Conservation (phyloP, 2,113 vertebrate species). For the Thunnus maccoyii region DNA sequence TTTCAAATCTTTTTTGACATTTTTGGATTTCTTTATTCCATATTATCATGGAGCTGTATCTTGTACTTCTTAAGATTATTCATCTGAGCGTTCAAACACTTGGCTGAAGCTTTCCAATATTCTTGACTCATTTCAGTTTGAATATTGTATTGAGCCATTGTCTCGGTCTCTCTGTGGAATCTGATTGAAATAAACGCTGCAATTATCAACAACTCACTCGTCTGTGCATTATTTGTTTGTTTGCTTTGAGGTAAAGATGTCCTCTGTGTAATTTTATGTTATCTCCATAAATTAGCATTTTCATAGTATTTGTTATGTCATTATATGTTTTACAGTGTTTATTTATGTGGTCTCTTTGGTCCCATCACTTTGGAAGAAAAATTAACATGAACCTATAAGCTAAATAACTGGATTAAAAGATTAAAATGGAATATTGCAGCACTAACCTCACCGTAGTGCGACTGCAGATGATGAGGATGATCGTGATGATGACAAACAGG, state of each 20-base stretch:
- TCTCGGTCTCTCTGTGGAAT: conserved; percentile 21
- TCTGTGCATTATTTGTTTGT: conserved; percentile 10
- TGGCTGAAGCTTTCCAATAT: background rate
- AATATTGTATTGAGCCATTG: background rate
- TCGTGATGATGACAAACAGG: conserved; percentile 11
- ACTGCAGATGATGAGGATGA: conserved; percentile 32
- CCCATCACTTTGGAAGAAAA: background rate
- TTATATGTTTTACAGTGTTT: conserved; percentile 1
- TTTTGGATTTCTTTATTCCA: background rate
- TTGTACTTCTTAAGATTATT: background rate
- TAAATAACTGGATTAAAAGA: conserved; percentile 12
- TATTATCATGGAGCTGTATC: background rate
- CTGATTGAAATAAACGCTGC: conserved; percentile 3
- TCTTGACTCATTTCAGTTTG: conserved; percentile 2
- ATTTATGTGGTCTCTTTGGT: background rate
- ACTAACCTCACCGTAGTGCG: conserved; percentile 1
- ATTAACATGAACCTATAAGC: background rate
- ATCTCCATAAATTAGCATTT: conserved; percentile 36
- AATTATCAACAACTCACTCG: conserved; percentile 31
- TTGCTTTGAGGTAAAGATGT: conserved; percentile 16
- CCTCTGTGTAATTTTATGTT: conserved; percentile 24
- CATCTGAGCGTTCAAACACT: background rate
- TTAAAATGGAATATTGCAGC: background rate
- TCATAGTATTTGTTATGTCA: no score
- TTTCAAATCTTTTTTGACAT: background rate